phyloP scores from a whole-genome alignment of 2,888 invertebrate species.

The Leptinotarsa tumamoca region DNA sequence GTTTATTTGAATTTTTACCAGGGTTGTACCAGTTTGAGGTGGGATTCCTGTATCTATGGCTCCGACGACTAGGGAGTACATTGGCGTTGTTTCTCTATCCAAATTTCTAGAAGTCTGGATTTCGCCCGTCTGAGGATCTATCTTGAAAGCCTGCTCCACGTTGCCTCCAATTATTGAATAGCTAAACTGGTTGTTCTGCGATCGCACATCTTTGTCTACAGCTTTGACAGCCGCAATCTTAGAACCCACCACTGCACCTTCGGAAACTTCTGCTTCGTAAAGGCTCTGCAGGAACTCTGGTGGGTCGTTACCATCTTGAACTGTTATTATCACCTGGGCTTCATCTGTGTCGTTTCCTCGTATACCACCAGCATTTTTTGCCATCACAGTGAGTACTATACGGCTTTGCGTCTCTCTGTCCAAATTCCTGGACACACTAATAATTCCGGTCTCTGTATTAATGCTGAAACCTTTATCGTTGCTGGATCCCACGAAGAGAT shows the following conservation, averaged over 20 bases:
- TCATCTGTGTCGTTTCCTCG: slow-evolving; percentile 95
- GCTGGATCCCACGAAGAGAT: slow-evolving; percentile 92
- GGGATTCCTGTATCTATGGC: slow-evolving; percentile 91
- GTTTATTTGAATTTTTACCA: slow-evolving; percentile 81
- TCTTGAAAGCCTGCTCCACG: slow-evolving; percentile 84
- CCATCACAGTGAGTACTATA: slow-evolving; percentile 90
- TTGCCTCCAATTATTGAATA: slow-evolving; percentile 91
- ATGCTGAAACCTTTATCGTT: slow-evolving; percentile 92
- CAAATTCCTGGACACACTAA: slow-evolving; percentile 83
- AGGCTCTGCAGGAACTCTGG: slow-evolving; percentile 86
- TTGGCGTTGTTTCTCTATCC: slow-evolving; percentile 83
- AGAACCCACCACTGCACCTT: slow-evolving; percentile 82
- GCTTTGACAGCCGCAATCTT: slow-evolving; percentile 85
- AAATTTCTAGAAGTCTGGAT: slow-evolving; percentile 81
- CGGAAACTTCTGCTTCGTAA: slow-evolving; percentile 85
- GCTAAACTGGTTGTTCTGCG: slow-evolving; percentile 91
- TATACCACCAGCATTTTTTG: slow-evolving; percentile 94
- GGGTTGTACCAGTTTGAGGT: slow-evolving; percentile 91
- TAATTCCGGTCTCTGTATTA: slow-evolving; percentile 84
- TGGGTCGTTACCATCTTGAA: slow-evolving; percentile 96
- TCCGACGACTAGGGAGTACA: slow-evolving; percentile 83
- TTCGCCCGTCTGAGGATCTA: slow-evolving; percentile 87
- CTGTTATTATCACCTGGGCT: slow-evolving; percentile 92
- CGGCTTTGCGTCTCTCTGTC: slow-evolving; percentile 91
- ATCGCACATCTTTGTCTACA: slow-evolving; percentile 89